Percentiles rank a stretch among this genome's conserved stretches.
Evolutionary conservation across 1,140 invertebrate genomes (phyloP).

Genomic region (Ectropis grisescens): DNA sequence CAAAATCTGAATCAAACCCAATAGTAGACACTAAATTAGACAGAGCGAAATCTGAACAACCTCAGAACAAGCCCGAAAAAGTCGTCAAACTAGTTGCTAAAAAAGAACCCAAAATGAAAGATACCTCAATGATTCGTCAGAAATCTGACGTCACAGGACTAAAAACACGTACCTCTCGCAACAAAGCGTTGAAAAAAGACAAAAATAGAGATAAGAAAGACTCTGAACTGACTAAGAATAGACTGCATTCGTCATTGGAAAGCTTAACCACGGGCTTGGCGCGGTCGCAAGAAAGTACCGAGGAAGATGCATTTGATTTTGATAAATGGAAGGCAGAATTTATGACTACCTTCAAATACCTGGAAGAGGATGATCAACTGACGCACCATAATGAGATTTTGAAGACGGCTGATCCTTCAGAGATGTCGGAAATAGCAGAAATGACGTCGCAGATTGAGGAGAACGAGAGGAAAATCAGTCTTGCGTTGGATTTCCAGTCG

Average conservation of each 20-base stretch:
- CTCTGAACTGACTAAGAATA: conserved; percentile 41
- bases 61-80: conserved; percentile 18
- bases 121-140: conserved; percentile 66
- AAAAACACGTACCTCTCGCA: conserved; percentile 63
- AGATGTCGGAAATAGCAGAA: conserved; percentile 65
- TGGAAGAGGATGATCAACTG: conserved; percentile 57
- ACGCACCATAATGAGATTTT: conserved; percentile 49
- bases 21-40: conserved; percentile 29
- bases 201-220: conserved; percentile 29
- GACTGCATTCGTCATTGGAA: conserved; percentile 61
- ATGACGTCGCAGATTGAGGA: conserved; percentile 69
- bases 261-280: conserved; percentile 55
- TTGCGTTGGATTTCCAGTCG: conserved; percentile 61
- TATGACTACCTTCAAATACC: conserved; percentile 47
- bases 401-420: conserved; percentile 50
- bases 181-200: conserved; percentile 36
- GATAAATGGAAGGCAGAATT: conserved; percentile 63
- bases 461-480: conserved; percentile 63
- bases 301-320: conserved; percentile 50
- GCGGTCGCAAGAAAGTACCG: conserved; percentile 50
- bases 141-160: conserved; percentile 73
- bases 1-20: conserved; percentile 52
- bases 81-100: conserved; percentile 21
- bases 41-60: conserved; percentile 51
- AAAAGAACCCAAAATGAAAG: conserved; percentile 34